A percentile compares a stretch with the other conserved stretches of the same genome.
These are phyloP conservation scores for Patella ulyssiponensis DNA, from an alignment of 2,888 invertebrate species.

Conservation along the genomic window DNA sequence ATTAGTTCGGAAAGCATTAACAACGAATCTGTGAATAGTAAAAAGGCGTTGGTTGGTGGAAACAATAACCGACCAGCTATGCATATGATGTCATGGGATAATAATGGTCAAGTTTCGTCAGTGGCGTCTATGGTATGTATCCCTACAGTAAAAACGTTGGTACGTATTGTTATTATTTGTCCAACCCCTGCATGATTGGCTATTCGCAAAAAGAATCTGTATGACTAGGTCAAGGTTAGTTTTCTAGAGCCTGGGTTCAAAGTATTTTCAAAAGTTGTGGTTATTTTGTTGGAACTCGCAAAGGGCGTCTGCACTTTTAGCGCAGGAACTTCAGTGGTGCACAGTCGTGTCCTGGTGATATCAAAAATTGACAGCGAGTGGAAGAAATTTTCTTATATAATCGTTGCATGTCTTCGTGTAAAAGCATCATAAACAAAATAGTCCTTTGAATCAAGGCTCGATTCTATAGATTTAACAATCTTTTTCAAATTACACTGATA, in stretches of 20 bases:
- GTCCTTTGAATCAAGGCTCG: too few species aligned
- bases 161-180: background rate
- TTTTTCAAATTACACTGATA: too few species aligned
- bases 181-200: background rate
- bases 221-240: slow-evolving; percentile 4
- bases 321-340: too few species aligned
- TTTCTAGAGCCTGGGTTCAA: background rate
- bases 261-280: too few species aligned
- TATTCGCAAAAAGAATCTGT: background rate
- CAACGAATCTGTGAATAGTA: slow-evolving; percentile 52
- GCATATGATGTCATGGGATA: slow-evolving; percentile 46
- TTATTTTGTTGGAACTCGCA: too few species aligned
- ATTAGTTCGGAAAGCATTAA: slow-evolving; percentile 48
- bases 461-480: too few species aligned
- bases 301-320: too few species aligned
- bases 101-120: slow-evolving; percentile 45
- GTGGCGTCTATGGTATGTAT: slow-evolving; percentile 40
- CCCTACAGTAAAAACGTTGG: slow-evolving; percentile 3
- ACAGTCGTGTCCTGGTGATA: too few species aligned
- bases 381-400: too few species aligned
- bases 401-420: background rate
- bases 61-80: slow-evolving; percentile 28
- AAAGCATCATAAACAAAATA: too few species aligned
- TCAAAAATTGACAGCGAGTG: too few species aligned
- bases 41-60: slow-evolving; percentile 34